Percentiles rank a stretch among this genome's conserved stretches.
Evolutionary conservation across 2,113 vertebrate genomes (phyloP).

Genomic region (Platysternon megacephalum): DNA sequence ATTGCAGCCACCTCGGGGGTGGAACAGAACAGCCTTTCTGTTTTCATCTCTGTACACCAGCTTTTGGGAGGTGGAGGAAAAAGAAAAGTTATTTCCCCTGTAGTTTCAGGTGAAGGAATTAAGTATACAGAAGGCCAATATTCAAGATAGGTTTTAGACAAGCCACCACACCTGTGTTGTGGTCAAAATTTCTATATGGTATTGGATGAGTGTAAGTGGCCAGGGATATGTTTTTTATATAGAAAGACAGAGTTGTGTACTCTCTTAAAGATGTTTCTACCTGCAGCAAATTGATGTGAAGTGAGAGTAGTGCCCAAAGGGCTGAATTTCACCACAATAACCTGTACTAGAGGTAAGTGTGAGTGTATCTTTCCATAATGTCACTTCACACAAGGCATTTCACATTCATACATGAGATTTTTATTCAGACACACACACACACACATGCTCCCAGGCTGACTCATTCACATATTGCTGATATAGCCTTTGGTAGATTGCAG

Average conservation of each 20-base stretch:
- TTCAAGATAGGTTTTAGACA: slow-evolving; percentile 40
- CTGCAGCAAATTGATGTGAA: not conserved
- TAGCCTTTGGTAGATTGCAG: not conserved
- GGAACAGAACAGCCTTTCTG: slow-evolving; percentile 48
- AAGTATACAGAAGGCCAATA: slow-evolving; percentile 43
- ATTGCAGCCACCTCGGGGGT: slow-evolving; percentile 58
- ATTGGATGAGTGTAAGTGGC: not conserved
- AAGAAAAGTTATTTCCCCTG: slow-evolving; percentile 52
- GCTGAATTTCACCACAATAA: not conserved
- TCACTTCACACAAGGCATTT: not conserved
- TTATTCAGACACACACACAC: not conserved
- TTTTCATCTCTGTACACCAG: slow-evolving; percentile 56
- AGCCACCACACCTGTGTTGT: accelerated
- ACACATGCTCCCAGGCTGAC: not conserved
- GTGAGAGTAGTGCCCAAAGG: not conserved
- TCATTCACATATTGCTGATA: not conserved
- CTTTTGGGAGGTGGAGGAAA: slow-evolving; percentile 40
- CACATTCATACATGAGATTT: not conserved
- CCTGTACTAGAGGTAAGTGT: not conserved
- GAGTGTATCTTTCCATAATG: not conserved
- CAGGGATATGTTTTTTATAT: not conserved
- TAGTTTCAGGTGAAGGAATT: slow-evolving; percentile 37
- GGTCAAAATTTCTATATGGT: not conserved
- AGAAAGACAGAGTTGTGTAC: not conserved
- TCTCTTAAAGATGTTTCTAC: not conserved